phyloP scores from a whole-genome alignment of 2,888 invertebrate genomes.

The Miltochrista miniata region DNA sequence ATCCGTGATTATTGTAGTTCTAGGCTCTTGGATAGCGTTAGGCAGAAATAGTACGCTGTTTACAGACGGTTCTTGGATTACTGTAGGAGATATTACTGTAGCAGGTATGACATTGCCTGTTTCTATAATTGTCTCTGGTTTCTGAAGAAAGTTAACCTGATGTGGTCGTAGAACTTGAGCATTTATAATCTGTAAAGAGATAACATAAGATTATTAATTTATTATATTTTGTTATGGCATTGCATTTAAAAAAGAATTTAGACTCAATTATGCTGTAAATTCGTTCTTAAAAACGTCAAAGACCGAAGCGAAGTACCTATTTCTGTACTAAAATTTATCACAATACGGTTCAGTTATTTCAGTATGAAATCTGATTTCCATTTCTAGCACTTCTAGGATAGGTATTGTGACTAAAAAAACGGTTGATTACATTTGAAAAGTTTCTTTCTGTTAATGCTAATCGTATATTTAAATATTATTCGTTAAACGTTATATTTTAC shows the following conservation, averaged over 20 bases:
- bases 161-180: constrained; percentile 47
- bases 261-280: no score
- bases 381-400: no score
- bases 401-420: no score
- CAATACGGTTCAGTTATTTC: no score
- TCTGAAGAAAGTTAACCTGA: constrained; percentile 34
- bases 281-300: no score
- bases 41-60: constrained; percentile 32
- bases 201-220: not conserved
- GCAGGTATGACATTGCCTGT: constrained; percentile 22
- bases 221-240: not conserved
- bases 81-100: constrained; percentile 4
- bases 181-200: constrained; percentile 42
- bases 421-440: no score
- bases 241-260: not conserved
- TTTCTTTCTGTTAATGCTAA: no score
- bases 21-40: constrained; percentile 26
- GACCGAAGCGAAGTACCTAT: no score
- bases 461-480: no score
- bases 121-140: constrained; percentile 40
- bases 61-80: constrained; percentile 35
- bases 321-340: no score
- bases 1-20: constrained; percentile 61
- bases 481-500: no score
- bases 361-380: no score